Evolutionary conservation across 1,140 invertebrate species (phyloP), one percentile per base, ranked within the genome.

Genomic region (Marisa cornuarietis): DNA sequence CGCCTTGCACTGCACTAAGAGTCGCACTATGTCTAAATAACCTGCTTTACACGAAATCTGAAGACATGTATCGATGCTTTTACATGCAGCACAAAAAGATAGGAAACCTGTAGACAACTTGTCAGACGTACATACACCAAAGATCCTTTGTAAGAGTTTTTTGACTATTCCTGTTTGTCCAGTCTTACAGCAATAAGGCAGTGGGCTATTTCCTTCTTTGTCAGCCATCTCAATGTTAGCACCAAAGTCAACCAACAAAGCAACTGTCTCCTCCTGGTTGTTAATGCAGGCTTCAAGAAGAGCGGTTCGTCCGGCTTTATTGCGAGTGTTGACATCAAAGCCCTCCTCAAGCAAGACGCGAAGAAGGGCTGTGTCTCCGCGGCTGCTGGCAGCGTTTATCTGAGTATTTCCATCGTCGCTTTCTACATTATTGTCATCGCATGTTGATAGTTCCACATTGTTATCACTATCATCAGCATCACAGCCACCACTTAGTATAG

Each of bases 341-440:
- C n/a, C n/a, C n/a, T 11, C n/a, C 24, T 24, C 22, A 11, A 69
- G 13, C 22, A 69, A 69, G 68, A 16, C n/a, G 68, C 24, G 13
- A 11, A 69, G 22, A 24, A 69, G 68, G n/a, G n/a, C 68, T 11
- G 11, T 16, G 68, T 69, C 22, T 13, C 68, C 68, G 13, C 11
- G 13, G 24, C 68, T 31, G 22, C 13, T 69, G 13, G 31, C 13
- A 22, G 13, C 31, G 13, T 69, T 22, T 11, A 24, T 22, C 68
- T 14, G n/a, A 14, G 13, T 24, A 24, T 22, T 69, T 31, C 13
- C 13, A 24, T 24, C n/a, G n/a, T n/a, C n/a, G 26, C 24, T 31
- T 72, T 72, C 71, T 22, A 26, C 24, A 72, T 72, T 49, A 31
- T 72, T 31, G n/a, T 31, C 42, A 24, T 68, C 66, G 42, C 66